Evolutionary conservation across 2,888 invertebrate species (phyloP).

Genomic region (Lasioglossum figueresi): DNA sequence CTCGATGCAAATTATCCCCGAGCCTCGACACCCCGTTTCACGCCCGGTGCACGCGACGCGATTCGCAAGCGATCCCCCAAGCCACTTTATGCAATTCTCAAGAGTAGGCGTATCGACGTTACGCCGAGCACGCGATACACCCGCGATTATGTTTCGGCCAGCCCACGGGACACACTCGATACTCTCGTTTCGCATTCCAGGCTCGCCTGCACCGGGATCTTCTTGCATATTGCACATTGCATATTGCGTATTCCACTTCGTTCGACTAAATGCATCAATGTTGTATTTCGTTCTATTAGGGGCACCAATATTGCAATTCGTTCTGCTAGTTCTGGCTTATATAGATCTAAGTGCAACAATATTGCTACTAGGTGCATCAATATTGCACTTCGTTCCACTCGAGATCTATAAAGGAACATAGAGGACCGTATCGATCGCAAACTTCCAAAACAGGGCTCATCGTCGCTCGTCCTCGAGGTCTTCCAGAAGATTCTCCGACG

Average conservation of each 20-base stretch:
- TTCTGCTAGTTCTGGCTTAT: not conserved
- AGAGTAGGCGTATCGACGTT: constrained; percentile 9
- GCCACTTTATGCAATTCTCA: constrained; percentile 2
- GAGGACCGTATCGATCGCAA: not conserved
- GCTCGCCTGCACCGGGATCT: not conserved
- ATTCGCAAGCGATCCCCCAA: constrained; percentile 15
- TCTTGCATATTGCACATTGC: not conserved
- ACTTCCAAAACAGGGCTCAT: not conserved
- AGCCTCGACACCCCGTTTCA: constrained; percentile 48
- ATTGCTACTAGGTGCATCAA: not conserved
- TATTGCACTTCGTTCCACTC: not conserved
- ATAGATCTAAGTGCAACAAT: too few relatives aligned
- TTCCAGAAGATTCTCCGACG: constrained; percentile 7
- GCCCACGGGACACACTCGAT: not conserved
- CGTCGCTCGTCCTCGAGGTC: not conserved
- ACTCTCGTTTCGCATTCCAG: not conserved
- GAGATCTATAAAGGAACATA: not conserved
- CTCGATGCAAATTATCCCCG: constrained; percentile 41
- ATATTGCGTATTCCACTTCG: not conserved
- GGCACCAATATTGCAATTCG: not conserved
- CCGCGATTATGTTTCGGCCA: not conserved
- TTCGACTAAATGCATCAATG: not conserved
- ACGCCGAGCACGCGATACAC: constrained; percentile 10
- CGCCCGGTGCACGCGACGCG: constrained; percentile 29
- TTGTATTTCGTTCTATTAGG: not conserved